Evolutionary conservation across 2,113 vertebrate species (phyloP), one percentile per base, ranked within the genome.

Genomic region (Zosterops hypoxanthus): DNA sequence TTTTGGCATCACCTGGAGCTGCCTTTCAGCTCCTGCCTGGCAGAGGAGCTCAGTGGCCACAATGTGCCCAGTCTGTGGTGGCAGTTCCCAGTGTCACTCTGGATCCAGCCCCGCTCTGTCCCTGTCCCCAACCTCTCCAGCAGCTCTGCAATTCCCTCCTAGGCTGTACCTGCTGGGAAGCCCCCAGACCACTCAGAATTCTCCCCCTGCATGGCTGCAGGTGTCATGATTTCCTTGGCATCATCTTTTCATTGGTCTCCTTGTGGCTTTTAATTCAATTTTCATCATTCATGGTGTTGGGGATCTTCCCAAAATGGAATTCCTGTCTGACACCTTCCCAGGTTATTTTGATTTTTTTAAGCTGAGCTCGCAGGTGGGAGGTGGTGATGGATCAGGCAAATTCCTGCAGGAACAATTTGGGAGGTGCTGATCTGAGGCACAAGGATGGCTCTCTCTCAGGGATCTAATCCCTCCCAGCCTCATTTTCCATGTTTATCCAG

Each of bases 101-200:
- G 0, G 11, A 21, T 36, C 66, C 12, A 72, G 26, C 49, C 42
- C 26, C 0, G 0, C 29, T 42, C n/a, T 63, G 14, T 50, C 31
- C 77, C 52, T 36, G 33, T 66, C 52, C 77, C 53, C 34, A 42
- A 14, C 50, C 42, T 57, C 50, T 56, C 65, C 33, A 20, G 47
- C n/a, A 41, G 14, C 47, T 52, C 60, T 63, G 47, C 23, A 28
- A 22, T 71, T 33, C 47, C 26, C 34, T 31, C 18, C 39, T 5
- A 12, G 22, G 33, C 26, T 20, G 11, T 36, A 11, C 31, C 44
- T 13, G 39, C 31, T 46, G 49, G 59, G 41, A 42, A 36, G 14
- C 13, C 17, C 18, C 42, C 63, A 36, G 33, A 34, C 13, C 53
- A 5, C n/a, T 41, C 6, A 1, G 31, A 66, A 76, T 86, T 75